A percentile compares a stretch with the other conserved stretches of the same genome.
These are phyloP conservation scores for Tanytarsus gracilentus DNA, from an alignment of 2,888 invertebrate genomes.

Conservation along the genomic window DNA sequence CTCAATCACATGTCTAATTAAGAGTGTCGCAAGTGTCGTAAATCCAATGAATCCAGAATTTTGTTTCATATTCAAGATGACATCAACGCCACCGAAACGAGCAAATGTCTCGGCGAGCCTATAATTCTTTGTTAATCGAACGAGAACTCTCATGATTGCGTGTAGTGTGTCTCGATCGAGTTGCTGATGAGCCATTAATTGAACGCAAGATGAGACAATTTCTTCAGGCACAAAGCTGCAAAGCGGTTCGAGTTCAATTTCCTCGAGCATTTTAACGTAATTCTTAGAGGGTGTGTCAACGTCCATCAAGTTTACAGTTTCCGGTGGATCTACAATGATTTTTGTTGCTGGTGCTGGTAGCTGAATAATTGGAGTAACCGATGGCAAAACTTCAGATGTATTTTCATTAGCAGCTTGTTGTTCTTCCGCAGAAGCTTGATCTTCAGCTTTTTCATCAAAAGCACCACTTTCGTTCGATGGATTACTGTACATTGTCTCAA, in stretches of 20 bases:
- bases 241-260: constrained; percentile 30
- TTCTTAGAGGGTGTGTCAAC: constrained; percentile 25
- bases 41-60: constrained; percentile 64
- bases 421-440: constrained; percentile 33
- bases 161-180: constrained; percentile 65
- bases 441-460: constrained; percentile 33
- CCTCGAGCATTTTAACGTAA: constrained; percentile 34
- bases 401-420: neutral
- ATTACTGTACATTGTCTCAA: constrained; percentile 32
- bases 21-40: constrained; percentile 61
- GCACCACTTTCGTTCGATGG: constrained; percentile 28
- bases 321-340: neutral
- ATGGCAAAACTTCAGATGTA: neutral
- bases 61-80: constrained; percentile 62
- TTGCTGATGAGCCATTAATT: constrained; percentile 53
- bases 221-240: constrained; percentile 36
- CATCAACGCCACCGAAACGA: constrained; percentile 60
- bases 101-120: constrained; percentile 64
- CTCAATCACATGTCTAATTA: constrained; percentile 71
- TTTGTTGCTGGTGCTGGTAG: neutral
- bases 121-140: constrained; percentile 64
- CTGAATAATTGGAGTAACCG: neutral
- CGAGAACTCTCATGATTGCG: constrained; percentile 63
- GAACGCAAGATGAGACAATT: constrained; percentile 48
- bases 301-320: constrained; percentile 20